phyloP scores from a whole-genome alignment of 2,113 vertebrate genomes.

The Leptobrachium leishanense region DNA sequence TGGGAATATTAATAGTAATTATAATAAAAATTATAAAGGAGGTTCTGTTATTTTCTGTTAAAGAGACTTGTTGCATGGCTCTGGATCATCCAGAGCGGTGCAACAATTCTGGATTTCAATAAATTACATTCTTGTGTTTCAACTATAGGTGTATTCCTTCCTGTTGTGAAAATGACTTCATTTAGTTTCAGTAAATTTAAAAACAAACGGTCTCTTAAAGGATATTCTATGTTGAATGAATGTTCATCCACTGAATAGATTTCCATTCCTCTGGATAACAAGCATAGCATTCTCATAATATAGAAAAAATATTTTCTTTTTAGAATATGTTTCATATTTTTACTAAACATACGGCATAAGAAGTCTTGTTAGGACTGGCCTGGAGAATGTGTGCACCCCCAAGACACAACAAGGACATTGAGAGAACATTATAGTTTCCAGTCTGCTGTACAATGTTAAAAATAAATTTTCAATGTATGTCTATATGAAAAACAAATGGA shows the following conservation, averaged over 20 bases:
- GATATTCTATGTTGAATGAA: slow-evolving; percentile 19
- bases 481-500: too few species aligned
- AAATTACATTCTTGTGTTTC: slow-evolving; percentile 2
- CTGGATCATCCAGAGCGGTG: not conserved
- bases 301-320: slow-evolving; percentile 49
- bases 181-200: not conserved
- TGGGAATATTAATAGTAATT: too few species aligned
- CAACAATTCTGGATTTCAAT: not conserved
- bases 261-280: slow-evolving; percentile 47
- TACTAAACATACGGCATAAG: slow-evolving; percentile 44
- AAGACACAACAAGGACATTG: slow-evolving; percentile 41
- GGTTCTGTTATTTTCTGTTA: too few species aligned
- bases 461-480: too few species aligned
- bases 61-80: too few species aligned
- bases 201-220: not conserved
- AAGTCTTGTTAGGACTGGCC: slow-evolving; percentile 48
- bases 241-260: slow-evolving; percentile 10
- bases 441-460: not conserved
- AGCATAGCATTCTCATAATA: slow-evolving; percentile 45
- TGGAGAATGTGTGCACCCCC: slow-evolving; percentile 57
- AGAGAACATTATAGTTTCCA: slow-evolving; percentile 34
- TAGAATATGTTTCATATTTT: slow-evolving; percentile 15
- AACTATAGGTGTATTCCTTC: slow-evolving; percentile 17
- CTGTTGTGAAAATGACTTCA: fast-evolving
- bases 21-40: too few species aligned